Percentiles rank a stretch among this genome's conserved stretches.
These are phyloP conservation scores for Melanotaenia nigrans DNA, from an alignment of 2,797 vertebrate genomes.

Conservation along the genomic window DNA sequence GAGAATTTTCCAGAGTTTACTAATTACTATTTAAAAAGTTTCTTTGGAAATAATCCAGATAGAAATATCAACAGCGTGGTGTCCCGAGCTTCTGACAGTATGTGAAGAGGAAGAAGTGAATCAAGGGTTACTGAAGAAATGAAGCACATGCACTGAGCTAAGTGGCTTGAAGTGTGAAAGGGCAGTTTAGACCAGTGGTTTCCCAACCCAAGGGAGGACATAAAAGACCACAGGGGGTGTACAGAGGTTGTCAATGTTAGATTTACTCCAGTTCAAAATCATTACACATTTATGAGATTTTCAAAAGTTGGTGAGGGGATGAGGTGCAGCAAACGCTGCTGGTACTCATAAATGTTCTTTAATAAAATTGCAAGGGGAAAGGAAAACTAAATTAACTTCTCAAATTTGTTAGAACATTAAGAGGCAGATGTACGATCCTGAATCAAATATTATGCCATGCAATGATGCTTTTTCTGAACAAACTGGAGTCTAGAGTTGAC, in stretches of 20 bases:
- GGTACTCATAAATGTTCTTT: neutral
- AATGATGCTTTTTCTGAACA: neutral
- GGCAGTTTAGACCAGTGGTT: neutral
- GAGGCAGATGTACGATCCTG: neutral
- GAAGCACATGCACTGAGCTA: neutral
- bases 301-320: no score
- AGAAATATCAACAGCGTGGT: neutral
- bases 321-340: neutral
- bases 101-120: neutral
- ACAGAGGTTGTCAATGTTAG: neutral
- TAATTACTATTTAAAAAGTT: conserved; percentile 65
- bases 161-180: neutral
- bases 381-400: neutral
- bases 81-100: neutral
- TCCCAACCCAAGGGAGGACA: no score
- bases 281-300: neutral
- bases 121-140: neutral
- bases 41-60: conserved; percentile 13
- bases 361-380: no score
- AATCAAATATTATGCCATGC: neutral
- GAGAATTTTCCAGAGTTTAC: conserved; percentile 62
- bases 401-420: neutral
- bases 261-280: neutral
- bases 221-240: no score
- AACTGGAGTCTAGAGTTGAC: neutral